Evolutionary conservation across 2,797 vertebrate species (phyloP).

Genomic region (Tympanoctomys barrerae): DNA sequence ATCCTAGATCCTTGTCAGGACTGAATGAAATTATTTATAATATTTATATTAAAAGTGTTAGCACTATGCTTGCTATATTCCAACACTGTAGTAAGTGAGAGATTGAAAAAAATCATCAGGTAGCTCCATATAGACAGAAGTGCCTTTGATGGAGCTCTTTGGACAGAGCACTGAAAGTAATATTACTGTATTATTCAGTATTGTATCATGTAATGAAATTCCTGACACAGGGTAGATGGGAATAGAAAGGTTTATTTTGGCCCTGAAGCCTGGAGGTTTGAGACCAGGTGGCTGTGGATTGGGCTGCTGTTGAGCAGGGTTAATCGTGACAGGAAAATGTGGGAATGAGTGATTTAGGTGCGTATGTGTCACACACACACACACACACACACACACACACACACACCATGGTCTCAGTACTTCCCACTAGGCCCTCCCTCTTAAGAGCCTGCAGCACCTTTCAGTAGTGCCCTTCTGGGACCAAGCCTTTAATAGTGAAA

Average conservation of each 20-base stretch:
- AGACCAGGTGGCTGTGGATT: neutral
- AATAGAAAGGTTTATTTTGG: neutral
- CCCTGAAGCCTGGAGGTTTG: neutral
- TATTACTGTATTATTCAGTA: neutral
- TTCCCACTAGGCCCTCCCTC: neutral
- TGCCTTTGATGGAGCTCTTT: neutral
- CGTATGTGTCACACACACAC: too few species aligned
- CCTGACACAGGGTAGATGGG: neutral
- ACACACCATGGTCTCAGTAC: too few species aligned
- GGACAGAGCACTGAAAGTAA: neutral
- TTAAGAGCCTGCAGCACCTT: neutral
- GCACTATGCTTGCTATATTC: neutral
- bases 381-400: too few species aligned
- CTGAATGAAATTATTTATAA: neutral
- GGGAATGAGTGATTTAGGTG: neutral
- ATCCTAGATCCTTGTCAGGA: neutral
- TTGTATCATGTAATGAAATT: neutral
- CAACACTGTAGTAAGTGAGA: neutral
- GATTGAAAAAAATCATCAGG: neutral
- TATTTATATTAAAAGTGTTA: neutral
- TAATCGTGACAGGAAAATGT: neutral
- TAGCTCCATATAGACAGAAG: neutral
- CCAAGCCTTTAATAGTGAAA: neutral
- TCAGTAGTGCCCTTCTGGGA: too few species aligned
- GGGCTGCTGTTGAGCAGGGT: neutral